Evolutionary conservation across 2,888 invertebrate species (phyloP), one percentile per base, ranked within the genome.

Genomic region (Sminthurinus aureus): DNA sequence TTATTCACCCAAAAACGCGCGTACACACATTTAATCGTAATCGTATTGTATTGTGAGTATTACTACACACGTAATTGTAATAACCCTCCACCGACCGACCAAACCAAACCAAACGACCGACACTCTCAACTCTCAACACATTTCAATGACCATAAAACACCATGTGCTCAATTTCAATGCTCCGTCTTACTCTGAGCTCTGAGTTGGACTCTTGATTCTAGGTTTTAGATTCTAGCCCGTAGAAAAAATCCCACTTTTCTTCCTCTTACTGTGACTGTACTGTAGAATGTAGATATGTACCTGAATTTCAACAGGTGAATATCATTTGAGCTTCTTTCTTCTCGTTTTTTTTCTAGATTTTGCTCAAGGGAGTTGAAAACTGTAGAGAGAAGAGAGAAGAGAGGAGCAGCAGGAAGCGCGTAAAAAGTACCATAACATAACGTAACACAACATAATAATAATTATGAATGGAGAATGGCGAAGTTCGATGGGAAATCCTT

Each of bases 91-190:
- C 66, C 66, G 66, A 64, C 38, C 9, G 51, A 51, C 79, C 79
- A 22, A 66, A 79, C 67, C 79, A 38, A 67, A 20, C 58, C 78
- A 50, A 66, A 79, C 66, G n/a, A n/a, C n/a, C n/a, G n/a, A n/a
- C n/a, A n/a, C n/a, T n/a, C n/a, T n/a, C n/a, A n/a, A 66, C 79
- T 67, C 79, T 73, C 73, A 73, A 73, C 26, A 38, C 73, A 73
- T 73, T 73, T 73, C 73, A 52, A 78, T 22, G 22, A 78, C 64
- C 79, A 79, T 79, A 79, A 79, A 79, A 79, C 79, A 79, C 79
- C 79, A 26, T n/a, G 79, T 58, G 50, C 26, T 15, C 77, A 4
- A 77, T 64, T 20, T 9, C 66, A n/a, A n/a, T n/a, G n/a, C n/a
- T n/a, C n/a, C n/a, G n/a, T n/a, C n/a, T n/a, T n/a, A n/a, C n/a